Base-by-base conservation (phyloP, 2,888 invertebrate genomes). In the Polydrusus pterygomalis region DNA sequence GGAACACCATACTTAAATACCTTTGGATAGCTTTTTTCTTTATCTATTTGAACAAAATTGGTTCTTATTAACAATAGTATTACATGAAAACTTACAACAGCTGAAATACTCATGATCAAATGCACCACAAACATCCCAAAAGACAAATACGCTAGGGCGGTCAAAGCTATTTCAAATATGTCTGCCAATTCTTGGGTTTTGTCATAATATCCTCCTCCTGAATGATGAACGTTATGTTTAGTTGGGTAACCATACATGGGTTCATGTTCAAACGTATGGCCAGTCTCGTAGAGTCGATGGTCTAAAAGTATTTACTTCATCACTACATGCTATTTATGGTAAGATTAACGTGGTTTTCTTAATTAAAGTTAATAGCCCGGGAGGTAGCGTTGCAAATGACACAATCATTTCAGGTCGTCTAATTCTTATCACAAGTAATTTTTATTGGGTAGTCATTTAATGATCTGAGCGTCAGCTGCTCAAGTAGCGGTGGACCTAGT, bases 121-220 rank as follows among this genome's bases (percentile, higher is more conserved):
- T 96, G 95, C 58, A 95, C 89, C 13, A 94, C 89, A 81, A 96
- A 96, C 89, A 95, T 91, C 38, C 94, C 94, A 82, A 96, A 96
- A 0, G 95, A 93, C 10, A 95, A 86, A 83, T 94, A 95, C 0
- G 95, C 95, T 45, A 96, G 89, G 0, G 95, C 95, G 0, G 95
- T 95, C 25, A 95, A 88, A 0, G 95, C 94, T 75, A 95, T 92
- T 77, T 96, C 95, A 81, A 95, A 94, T 47, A 96, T 90, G 81
- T 95, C 93, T 10, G 91, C 91, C 25, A 95, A 85, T 0, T 92
- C 91, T 20, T 95, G 89, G 9, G 92, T 92, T 77, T 91, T 85
- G 51, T 60, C 58, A 43, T 74, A n/a, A n/a, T n/a, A 62, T 15
- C 30, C 54, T 47, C 47, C 11, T 15, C 30, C 54, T 47, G 58